Base-by-base conservation (phyloP, 2,113 vertebrate species). In the Peucedramus taeniatus region DNA sequence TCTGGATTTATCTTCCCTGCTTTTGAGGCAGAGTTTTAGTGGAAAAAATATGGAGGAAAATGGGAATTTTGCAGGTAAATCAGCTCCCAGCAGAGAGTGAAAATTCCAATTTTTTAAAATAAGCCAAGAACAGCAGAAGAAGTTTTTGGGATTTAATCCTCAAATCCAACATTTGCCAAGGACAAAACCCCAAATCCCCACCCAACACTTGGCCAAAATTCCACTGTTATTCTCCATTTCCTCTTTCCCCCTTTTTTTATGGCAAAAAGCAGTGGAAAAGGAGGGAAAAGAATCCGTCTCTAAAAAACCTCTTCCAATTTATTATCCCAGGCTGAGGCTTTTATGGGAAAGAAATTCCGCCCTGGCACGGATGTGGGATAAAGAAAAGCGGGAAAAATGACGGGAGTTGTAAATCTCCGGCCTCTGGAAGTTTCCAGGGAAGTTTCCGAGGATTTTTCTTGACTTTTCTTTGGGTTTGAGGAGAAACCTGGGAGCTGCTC, bases 231-330 rank as follows among this genome's bases (percentile, higher is more conserved):
- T 96, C 89, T 57, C 11, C 0, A 50, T 70, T 90, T 59, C 49
- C 22, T 33, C 27, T 95, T 93, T 91, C 35, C 7, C 15, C 1
- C 7, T 60, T 51, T 57, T 51, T 78, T 90, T 91, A 95, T 37
- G 70, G 63, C 60, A 92, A 90, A 90, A 97, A 91, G 33, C 0
- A 6, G 5, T 2, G 1, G 10, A 7, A 35, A 30, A 61, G 7
- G 9, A 31, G 13, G 11, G 4, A 35, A n/a, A 78, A 95, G 87
- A 87, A 83, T 54, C 95, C 31, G 10, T 87, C 95, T 39, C 92
- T 97, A 91, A 98, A 98, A 87, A 83, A 92, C 70, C 95, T 80
- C 78, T 80, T 93, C 70, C 70, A 79, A 97, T 98, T 98, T 97
- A 98, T 97, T 96, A 6, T 3, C 92, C 3, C 5, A 66, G 95